A percentile compares a stretch with the other conserved stretches of the same genome.
Conservation (phyloP, 2,888 invertebrate species). For the Drosophila siamana region DNA sequence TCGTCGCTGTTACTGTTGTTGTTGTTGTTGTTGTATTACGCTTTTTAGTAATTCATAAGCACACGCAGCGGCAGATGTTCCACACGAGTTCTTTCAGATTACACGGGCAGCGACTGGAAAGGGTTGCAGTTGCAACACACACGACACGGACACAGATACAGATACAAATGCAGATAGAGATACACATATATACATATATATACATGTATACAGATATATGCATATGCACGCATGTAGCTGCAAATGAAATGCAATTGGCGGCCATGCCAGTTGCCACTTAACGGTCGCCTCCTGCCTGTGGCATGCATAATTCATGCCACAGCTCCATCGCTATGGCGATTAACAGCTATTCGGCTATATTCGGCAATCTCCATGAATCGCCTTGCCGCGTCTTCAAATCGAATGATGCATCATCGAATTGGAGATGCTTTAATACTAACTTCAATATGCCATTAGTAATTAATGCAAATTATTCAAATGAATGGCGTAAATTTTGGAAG, state of each 20-base stretch:
- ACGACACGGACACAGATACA: neutral
- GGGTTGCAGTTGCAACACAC: constrained; percentile 36
- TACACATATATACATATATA: constrained; percentile 6
- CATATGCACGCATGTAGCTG: constrained; percentile 37
- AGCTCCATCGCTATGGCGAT: constrained; percentile 33
- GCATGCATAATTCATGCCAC: constrained; percentile 67
- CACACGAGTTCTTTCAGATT: constrained; percentile 43
- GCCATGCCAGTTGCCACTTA: constrained; percentile 26
- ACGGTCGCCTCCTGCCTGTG: constrained; percentile 26
- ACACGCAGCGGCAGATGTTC: constrained; percentile 62
- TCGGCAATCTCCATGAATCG: neutral
- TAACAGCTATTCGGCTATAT: constrained; percentile 22
- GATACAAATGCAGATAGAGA: constrained; percentile 8
- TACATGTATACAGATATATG: constrained; percentile 3
- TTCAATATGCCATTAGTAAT: neutral
- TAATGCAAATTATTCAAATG: neutral
- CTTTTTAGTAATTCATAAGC: constrained; percentile 65
- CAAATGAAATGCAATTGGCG: constrained; percentile 66
- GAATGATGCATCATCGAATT: constrained; percentile 9
- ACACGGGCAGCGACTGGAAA: constrained; percentile 24
- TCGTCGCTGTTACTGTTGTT: no score
- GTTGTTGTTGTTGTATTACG: no score
- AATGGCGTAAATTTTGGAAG: no score
- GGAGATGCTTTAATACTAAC: neutral
- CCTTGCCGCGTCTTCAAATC: constrained; percentile 3